Conservation (phyloP, 2,888 invertebrate genomes). For the Octonoba sinensis region DNA sequence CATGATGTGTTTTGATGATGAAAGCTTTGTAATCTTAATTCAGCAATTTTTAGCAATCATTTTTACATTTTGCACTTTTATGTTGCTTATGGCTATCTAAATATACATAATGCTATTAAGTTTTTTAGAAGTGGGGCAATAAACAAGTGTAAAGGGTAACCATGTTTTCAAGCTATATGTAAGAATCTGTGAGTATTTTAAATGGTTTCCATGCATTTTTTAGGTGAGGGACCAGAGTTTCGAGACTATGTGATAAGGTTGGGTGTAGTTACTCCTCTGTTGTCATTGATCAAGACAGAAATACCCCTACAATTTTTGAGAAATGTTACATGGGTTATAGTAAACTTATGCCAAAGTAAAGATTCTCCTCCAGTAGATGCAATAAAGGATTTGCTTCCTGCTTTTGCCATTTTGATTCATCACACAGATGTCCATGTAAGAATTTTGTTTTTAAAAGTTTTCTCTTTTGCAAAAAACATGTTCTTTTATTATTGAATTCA, state of each 20-base stretch:
- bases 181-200: background rate
- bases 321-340: slow-evolving; percentile 99
- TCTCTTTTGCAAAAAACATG: too few relatives aligned
- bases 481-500: background rate
- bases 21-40: too few relatives aligned
- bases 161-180: too few relatives aligned
- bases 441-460: slow-evolving; percentile 67
- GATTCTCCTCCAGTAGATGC: slow-evolving; percentile 92
- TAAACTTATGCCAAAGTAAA: slow-evolving; percentile 98
- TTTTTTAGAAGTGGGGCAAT: too few relatives aligned
- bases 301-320: slow-evolving; percentile 96
- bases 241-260: slow-evolving; percentile 95
- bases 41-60: too few relatives aligned
- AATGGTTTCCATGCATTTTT: slow-evolving; percentile 32
- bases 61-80: too few relatives aligned
- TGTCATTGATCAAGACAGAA: slow-evolving; percentile 94
- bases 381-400: slow-evolving; percentile 92
- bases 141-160: too few relatives aligned
- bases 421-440: slow-evolving; percentile 95
- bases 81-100: too few relatives aligned
- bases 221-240: slow-evolving; percentile 88
- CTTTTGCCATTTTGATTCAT: slow-evolving; percentile 91
- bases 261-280: slow-evolving; percentile 93
- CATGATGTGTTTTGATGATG: too few relatives aligned
- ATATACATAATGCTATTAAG: too few relatives aligned